A percentile compares a stretch with the other conserved stretches of the same genome.
These are phyloP conservation scores for Nipponacmea schrenckii DNA, from an alignment of 2,888 invertebrate genomes.

Conservation along the genomic window DNA sequence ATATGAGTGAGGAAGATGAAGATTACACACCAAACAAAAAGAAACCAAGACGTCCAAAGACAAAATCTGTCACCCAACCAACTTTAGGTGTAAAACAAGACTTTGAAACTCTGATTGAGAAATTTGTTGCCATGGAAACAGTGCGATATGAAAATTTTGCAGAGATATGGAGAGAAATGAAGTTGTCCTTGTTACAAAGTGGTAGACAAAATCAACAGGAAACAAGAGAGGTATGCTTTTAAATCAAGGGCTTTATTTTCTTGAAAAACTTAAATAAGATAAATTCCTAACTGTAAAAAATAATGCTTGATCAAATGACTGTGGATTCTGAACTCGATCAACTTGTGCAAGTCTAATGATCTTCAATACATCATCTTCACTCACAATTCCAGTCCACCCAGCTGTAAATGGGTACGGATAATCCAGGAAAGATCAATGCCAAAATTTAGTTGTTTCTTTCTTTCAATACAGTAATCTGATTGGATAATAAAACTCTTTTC, in stretches of 20 bases:
- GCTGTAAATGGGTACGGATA: too few species aligned
- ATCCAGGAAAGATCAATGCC: too few species aligned
- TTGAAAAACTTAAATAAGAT: too few species aligned
- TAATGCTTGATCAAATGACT: too few species aligned
- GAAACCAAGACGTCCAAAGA: neutral
- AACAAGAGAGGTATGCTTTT: constrained; percentile 49
- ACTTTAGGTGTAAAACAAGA: constrained; percentile 51
- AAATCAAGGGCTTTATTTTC: neutral
- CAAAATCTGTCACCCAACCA: constrained; percentile 28
- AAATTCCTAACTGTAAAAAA: too few species aligned
- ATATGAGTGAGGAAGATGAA: neutral
- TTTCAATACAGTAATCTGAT: too few species aligned
- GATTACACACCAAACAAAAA: neutral
- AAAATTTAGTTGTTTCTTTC: too few species aligned
- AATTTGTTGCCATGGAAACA: constrained; percentile 48
- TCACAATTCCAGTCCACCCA: too few species aligned
- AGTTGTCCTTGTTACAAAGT: constrained; percentile 51
- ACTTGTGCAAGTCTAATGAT: too few species aligned
- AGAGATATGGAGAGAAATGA: constrained; percentile 54
- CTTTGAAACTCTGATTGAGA: constrained; percentile 51
- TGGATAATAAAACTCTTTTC: too few species aligned
- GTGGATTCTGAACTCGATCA: too few species aligned
- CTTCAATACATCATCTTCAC: too few species aligned
- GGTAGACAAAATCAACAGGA: constrained; percentile 55
- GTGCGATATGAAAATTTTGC: constrained; percentile 60